Base-by-base conservation (phyloP, 2,888 invertebrate species). In the Lochmaea capreae region DNA sequence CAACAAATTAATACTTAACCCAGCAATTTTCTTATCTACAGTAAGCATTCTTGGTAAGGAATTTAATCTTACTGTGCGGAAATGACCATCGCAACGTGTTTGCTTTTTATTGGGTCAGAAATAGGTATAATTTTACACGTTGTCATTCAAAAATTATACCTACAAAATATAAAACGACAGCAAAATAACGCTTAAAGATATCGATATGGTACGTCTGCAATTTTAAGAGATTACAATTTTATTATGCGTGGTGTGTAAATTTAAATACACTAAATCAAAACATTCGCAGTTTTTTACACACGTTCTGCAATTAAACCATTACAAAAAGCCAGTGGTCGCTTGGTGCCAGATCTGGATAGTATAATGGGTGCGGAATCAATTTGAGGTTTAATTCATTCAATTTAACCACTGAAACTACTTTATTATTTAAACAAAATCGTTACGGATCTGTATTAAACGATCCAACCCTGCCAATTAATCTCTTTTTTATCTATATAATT, bases 61-160 rank as follows among this genome's bases (percentile, higher is more conserved):
- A 73, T 73, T 68, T 73, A 73, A 73, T 73, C 73, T 68, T 33
- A 33, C 11, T 14, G n/a, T 62, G 57, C 72, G 67, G 73, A 73
- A 73, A 73, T 73, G 68, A 73, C 73, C 73, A 73, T 68, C 73
- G 67, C 73, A 73, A 68, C 73, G 67, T 46, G 54, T 67, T 58
- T 65, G 57, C 49, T 39, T 65, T 63, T 18, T 52, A 16, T 52
- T 65, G 10, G 46, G 65, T 43, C 46, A 43, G 49, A 14, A 49
- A 52, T 52, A 10, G 65, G 65, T 65, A 22, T 65, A 65, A 8
- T 3, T 65, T 52, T 65, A 65, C 65, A 65, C 54, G 18, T 9
- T 54, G 59, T 59, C 33, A 59, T 59, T 26, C 39, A 59, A 59
- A 59, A 26, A n/a, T n/a, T 58, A 33, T 59, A 59, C 26, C 26